These are phyloP conservation scores for Caenorhabditis virilis DNA, from an alignment of 2,888 invertebrate species.

Conservation along the genomic window DNA sequence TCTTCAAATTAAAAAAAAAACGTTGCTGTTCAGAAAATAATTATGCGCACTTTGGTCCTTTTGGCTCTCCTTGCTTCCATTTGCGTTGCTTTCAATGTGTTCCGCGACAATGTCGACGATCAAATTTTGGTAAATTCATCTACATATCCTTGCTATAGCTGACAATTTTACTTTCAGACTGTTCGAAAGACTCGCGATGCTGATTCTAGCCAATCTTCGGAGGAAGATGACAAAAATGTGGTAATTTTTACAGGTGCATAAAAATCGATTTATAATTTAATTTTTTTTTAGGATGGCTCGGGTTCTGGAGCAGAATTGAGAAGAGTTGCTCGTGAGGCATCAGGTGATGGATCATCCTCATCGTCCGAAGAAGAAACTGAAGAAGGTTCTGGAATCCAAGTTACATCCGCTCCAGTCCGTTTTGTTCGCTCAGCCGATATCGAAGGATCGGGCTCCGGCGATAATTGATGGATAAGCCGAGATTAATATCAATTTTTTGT, in stretches of 20 bases:
- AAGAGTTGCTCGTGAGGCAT: constrained; percentile 22
- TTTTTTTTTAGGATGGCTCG: constrained; percentile 25
- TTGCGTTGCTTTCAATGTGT: constrained; percentile 29
- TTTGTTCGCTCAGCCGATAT: constrained; percentile 25
- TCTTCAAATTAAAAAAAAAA: neutral
- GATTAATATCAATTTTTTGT: constrained; percentile 5
- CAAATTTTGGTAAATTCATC: constrained; percentile 21
- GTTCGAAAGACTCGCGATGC: constrained; percentile 13
- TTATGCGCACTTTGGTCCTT: constrained; percentile 28
- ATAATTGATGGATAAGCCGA: neutral
- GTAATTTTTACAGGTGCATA: constrained; percentile 1
- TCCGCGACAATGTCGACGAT: constrained; percentile 25
- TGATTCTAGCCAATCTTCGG: constrained; percentile 17
- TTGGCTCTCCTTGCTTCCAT: constrained; percentile 30
- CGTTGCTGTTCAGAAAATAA: neutral
- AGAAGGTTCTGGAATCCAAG: constrained; percentile 16
- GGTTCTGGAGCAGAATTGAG: constrained; percentile 25
- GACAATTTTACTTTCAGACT: neutral
- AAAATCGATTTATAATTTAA: too few species aligned
- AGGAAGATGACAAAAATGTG: constrained; percentile 19
- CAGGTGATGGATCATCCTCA: neutral
- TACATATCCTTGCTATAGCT: neutral
- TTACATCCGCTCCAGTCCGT: constrained; percentile 19
- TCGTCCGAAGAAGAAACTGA: constrained; percentile 10
- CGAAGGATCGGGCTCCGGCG: constrained; percentile 33